Percentiles rank a stretch among this genome's conserved stretches.
These are phyloP conservation scores for Pollachius pollachius DNA, from an alignment of 2,113 vertebrate genomes.

Conservation along the genomic window DNA sequence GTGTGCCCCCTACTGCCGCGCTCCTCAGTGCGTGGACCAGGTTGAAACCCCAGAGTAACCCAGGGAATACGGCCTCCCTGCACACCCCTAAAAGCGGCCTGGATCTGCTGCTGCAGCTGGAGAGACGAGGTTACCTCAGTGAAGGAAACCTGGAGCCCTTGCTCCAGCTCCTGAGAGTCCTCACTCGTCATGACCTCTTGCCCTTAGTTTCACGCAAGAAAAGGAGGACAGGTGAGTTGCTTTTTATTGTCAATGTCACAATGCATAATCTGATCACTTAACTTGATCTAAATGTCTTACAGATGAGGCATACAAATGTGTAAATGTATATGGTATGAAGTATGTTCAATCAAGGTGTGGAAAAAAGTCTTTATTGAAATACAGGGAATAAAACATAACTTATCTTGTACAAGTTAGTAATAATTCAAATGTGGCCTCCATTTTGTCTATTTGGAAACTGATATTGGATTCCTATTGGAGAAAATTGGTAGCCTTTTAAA, in stretches of 20 bases:
- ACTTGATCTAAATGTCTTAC: too few relatives aligned
- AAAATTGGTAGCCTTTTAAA: too few relatives aligned
- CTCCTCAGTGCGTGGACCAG: slow-evolving; percentile 69
- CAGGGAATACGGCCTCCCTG: slow-evolving; percentile 28
- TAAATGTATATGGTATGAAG: too few relatives aligned
- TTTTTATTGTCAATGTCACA: not conserved
- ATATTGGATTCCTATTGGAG: too few relatives aligned
- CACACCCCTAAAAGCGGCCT: slow-evolving; percentile 75
- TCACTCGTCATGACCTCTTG: slow-evolving; percentile 86
- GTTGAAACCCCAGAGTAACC: slow-evolving; percentile 30
- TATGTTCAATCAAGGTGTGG: not conserved
- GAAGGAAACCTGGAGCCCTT: slow-evolving; percentile 82
- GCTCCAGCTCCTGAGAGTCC: slow-evolving; percentile 81
- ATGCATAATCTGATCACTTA: too few relatives aligned
- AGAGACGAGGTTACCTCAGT: slow-evolving; percentile 78
- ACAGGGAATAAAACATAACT: not conserved
- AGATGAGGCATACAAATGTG: too few relatives aligned
- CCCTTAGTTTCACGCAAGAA: slow-evolving; percentile 81
- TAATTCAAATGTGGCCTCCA: not conserved
- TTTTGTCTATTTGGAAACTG: too few relatives aligned
- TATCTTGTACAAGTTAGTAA: not conserved
- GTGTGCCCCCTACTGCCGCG: slow-evolving; percentile 49
- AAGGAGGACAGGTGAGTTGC: slow-evolving; percentile 79
- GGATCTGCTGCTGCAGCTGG: slow-evolving; percentile 82
- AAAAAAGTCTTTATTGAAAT: not conserved